Base-by-base conservation (phyloP, 2,113 vertebrate species). In the Bombycilla garrulus region DNA sequence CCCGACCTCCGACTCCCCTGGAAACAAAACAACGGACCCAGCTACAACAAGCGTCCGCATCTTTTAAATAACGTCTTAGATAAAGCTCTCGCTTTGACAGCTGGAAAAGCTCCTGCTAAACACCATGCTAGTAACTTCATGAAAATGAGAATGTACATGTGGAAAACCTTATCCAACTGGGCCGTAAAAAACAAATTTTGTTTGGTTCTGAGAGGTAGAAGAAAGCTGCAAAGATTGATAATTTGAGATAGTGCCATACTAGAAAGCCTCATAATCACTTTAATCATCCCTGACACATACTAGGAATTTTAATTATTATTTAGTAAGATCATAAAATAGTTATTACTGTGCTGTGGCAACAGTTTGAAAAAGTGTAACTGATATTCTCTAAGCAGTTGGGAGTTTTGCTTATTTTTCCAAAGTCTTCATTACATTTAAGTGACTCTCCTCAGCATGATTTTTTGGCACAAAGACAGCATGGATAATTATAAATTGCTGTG, bases 71-170 rank as follows among this genome's bases (percentile, higher is more conserved):
- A 11, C 5, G 0, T 3, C 65, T 64, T 7, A 42, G 57, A 24
- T 18, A 26, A 26, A 16, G 21, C 12, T 33, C 54, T 64, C 29
- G 42, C 40, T 4, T 0, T 0, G 10, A 0, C 3, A 17, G 15
- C 0, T n/a, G 36, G 64, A n/a, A 72, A 29, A 57, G 18, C 2
- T 42, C 11, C 15, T 33, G 31, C 36, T 24, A n/a, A 51, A 17
- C 31, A 26, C 11, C 36, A 1, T 10, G n/a, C 8, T 8, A 4
- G 9, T 6, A 22, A n/a, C 64, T 16, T 57, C 3, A 9, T 13
- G 25, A 12, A 38, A 28, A 65, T 9, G 44, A 42, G 14, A 9
- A 12, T 10, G 6, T 10, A 10, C 0, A 0, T 0, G 0, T 11
- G 20, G 45, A 44, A 73, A 78, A 17, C 8, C 9, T 36, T 10